These are phyloP conservation scores for Cryptotis parvus DNA, from an alignment of 2,113 vertebrate species.

Conservation along the genomic window DNA sequence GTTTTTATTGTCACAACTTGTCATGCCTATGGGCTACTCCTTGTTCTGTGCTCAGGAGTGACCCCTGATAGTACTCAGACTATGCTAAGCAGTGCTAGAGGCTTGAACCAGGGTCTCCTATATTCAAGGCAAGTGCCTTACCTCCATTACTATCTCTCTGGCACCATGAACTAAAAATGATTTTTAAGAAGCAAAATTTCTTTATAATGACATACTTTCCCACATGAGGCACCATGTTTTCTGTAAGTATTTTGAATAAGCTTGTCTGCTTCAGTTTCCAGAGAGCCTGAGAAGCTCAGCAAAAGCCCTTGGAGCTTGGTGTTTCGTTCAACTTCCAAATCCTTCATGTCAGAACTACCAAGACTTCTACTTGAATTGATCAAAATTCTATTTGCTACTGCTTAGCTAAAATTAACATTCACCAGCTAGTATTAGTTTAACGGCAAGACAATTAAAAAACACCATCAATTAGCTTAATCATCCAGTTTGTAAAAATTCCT, in stretches of 20 bases:
- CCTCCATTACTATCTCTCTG: too few species aligned
- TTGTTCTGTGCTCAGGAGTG: too few species aligned
- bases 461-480: not conserved
- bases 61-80: too few species aligned
- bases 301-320: not conserved
- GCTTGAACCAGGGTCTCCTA: too few species aligned
- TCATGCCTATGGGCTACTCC: too few species aligned
- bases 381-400: not conserved
- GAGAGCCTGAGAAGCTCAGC: not conserved
- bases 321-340: not conserved
- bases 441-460: not conserved
- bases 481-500: conserved; percentile 24
- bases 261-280: not conserved
- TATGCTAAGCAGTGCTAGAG: too few species aligned
- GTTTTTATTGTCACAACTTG: too few species aligned
- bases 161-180: too few species aligned
- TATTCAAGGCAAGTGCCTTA: too few species aligned
- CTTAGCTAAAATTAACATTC: not conserved
- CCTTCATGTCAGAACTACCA: not conserved
- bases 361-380: not conserved
- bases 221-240: not conserved
- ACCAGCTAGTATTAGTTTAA: not conserved
- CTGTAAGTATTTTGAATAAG: not conserved
- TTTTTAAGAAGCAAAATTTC: not conserved
- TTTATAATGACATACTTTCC: not conserved